Evolutionary conservation across 2,888 invertebrate genomes (phyloP).

Genomic region (Heliconius hortense): DNA sequence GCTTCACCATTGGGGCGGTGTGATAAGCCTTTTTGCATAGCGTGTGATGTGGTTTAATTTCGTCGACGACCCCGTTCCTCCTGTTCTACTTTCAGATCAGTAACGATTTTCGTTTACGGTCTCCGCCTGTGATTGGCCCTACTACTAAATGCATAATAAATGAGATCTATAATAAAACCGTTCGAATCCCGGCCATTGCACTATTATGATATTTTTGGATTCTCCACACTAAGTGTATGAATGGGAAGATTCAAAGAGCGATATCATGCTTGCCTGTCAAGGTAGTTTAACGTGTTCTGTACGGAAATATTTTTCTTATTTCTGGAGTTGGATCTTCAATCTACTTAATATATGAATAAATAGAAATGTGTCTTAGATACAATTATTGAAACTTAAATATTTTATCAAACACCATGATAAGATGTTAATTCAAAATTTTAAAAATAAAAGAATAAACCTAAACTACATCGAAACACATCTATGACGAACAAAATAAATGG

Average conservation of each 20-base stretch:
- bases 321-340: neutral
- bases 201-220: constrained; percentile 67
- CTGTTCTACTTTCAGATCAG: constrained; percentile 52
- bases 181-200: constrained; percentile 64
- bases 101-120: constrained; percentile 74
- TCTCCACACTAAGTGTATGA: constrained; percentile 42
- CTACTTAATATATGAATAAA: neutral
- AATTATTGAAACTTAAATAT: neutral
- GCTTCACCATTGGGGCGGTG: constrained; percentile 16
- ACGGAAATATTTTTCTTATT: constrained; percentile 7
- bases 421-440: neutral
- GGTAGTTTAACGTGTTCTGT: constrained; percentile 1
- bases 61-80: constrained; percentile 48
- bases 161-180: constrained; percentile 74
- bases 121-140: constrained; percentile 60
- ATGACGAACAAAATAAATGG: constrained; percentile 27
- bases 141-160: constrained; percentile 71
- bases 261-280: constrained; percentile 28
- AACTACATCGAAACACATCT: neutral
- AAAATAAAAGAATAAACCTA: neutral
- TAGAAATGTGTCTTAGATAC: neutral
- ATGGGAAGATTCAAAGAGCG: constrained; percentile 32
- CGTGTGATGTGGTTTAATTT: constrained; percentile 41
- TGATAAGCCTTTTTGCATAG: constrained; percentile 37
- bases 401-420: neutral